Percentiles rank a stretch among this genome's conserved stretches.
phyloP scores from a whole-genome alignment of 1,140 invertebrate genomes.

The Stegodyphus mimosarum region DNA sequence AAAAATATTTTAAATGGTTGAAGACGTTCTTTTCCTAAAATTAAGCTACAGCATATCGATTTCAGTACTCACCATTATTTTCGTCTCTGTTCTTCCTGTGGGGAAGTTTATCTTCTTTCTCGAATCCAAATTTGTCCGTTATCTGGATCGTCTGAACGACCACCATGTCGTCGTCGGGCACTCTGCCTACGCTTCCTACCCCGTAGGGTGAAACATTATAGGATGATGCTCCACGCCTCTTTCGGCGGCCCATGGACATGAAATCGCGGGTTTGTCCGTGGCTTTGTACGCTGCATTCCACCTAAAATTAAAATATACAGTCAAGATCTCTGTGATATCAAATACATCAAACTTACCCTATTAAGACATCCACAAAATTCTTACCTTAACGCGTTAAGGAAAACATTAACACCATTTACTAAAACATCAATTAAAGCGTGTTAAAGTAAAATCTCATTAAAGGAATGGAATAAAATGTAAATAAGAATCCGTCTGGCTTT shows the following conservation, averaged over 20 bases:
- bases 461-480: no score
- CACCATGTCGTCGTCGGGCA: conserved; percentile 79
- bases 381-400: no score
- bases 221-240: conserved; percentile 72
- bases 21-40: no score
- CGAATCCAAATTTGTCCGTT: conserved; percentile 82
- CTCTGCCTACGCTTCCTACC: conserved; percentile 81
- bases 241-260: conserved; percentile 65
- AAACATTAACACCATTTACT: no score
- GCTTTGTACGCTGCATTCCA: conserved; percentile 38
- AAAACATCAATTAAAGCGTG: no score
- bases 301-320: not conserved
- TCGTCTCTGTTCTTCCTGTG: conserved; percentile 32
- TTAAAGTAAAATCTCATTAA: no score
- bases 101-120: conserved; percentile 57
- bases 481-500: no score
- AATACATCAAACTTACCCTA: no score
- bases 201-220: conserved; percentile 77
- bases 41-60: not conserved
- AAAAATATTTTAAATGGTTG: no score
- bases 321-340: no score
- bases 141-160: conserved; percentile 92
- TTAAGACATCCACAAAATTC: no score
- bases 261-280: conserved; percentile 47
- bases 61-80: conserved; percentile 5